Evolutionary conservation across 2,113 vertebrate species (phyloP).

Genomic region (Crocuta crocuta): DNA sequence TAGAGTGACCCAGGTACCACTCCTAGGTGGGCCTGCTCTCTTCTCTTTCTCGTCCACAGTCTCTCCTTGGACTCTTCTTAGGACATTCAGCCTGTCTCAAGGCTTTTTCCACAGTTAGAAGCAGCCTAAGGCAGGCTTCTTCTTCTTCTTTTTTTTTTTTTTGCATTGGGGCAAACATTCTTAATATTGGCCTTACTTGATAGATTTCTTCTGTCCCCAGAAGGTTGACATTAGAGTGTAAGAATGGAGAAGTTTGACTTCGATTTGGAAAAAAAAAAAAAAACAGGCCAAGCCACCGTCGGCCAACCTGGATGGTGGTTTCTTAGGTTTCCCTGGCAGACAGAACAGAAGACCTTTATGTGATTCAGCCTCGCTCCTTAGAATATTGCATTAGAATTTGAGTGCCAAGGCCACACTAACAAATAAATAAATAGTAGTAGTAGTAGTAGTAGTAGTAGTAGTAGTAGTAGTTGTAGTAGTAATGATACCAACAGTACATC

Average conservation of each 20-base stretch:
- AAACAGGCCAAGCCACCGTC: background rate
- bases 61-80: background rate
- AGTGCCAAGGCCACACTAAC: background rate
- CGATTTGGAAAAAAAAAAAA: background rate
- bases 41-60: background rate
- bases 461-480: background rate
- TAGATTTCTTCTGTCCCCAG: background rate
- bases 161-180: background rate
- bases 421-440: background rate
- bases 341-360: background rate
- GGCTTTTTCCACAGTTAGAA: background rate
- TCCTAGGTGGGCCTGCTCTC: background rate
- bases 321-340: background rate
- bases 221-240: background rate
- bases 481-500: background rate
- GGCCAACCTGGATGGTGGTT: background rate
- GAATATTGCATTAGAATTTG: background rate
- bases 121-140: background rate
- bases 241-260: constrained; percentile 20
- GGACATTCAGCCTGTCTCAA: background rate
- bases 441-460: background rate
- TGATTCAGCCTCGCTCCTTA: background rate
- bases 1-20: background rate
- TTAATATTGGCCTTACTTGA: background rate
- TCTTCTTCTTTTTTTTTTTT: background rate